Percentiles rank a stretch among this genome's conserved stretches.
These are phyloP conservation scores for Lepus timidus DNA, from an alignment of 2,113 vertebrate genomes.

Conservation along the genomic window DNA sequence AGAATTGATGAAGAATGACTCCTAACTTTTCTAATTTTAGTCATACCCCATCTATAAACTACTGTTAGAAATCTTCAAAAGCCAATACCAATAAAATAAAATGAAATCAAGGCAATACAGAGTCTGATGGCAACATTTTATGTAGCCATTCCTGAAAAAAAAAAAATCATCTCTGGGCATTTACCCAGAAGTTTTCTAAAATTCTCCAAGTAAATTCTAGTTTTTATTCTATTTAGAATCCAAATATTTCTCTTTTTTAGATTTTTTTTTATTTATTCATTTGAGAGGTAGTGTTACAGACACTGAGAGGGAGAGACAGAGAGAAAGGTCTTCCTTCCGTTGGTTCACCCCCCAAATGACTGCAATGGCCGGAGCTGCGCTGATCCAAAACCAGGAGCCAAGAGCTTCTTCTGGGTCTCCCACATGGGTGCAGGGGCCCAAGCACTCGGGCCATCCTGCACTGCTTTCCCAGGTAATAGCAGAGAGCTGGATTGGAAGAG, in stretches of 20 bases:
- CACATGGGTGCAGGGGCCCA: no score
- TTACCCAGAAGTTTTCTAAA: background rate
- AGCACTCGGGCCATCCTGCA: no score
- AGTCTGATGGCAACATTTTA: background rate
- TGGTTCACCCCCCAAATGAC: no score
- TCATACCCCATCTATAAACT: background rate
- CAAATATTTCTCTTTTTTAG: background rate
- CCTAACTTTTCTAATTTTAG: conserved; percentile 7
- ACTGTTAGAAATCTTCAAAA: background rate
- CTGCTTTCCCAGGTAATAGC: no score
- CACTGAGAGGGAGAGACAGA: no score
- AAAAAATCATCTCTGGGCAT: background rate
- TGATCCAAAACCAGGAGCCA: no score
- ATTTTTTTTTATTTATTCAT: background rate
- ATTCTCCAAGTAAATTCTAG: background rate
- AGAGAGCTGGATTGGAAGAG: no score
- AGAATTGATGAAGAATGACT: background rate
- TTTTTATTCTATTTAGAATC: background rate
- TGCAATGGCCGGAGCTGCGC: no score
- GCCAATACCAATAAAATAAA: background rate
- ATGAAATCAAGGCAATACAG: background rate
- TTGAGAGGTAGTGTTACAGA: no score
- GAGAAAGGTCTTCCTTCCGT: no score
- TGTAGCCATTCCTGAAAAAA: background rate
- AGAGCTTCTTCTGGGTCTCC: no score